Evolutionary conservation across 35 echinoderm and acorn worm species (phyloP), one percentile per base, ranked within the genome.

Genomic region (Patiria miniata): DNA sequence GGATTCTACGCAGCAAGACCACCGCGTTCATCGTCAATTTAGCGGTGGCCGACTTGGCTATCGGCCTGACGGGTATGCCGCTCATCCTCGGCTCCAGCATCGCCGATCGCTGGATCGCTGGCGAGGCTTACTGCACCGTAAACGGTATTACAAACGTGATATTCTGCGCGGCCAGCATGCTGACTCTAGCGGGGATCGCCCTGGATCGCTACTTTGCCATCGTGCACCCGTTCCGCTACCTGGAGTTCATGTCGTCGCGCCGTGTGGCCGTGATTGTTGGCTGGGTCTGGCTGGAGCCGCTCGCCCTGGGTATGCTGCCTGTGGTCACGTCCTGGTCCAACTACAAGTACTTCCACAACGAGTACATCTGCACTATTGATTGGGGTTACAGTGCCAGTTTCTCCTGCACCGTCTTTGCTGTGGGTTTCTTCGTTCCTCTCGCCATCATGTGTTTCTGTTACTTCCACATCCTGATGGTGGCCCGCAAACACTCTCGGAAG

Each of bases 151-250:
- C 78, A 7, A 77, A 32, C 15, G 36, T 79, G 7, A 58, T 61
- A 5, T 58, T 88, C 17, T 79, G 86, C 18, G 56, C 52, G 37
- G 77, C 38, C 34, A 80, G 86, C 34, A 88, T 88, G 77, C 12
- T 18, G 1, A 88, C 77, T 16, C 52, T 88, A 15, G 52, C 42
- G 19, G 29, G 39, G 7, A 81, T 88, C 39, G 77, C 86, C n/a
- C 21, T 79, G 1, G 86, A 88, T 33, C 78, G 86, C 7, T 88
- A 80, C 57, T 88, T 56, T 34, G 86, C 86, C 9, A 88, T 88
- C 10, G 77, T 78, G 19, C 54, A 65, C 21, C 65, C 61, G 12
- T 39, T 88, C 17, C 29, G 30, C 33, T 84, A 84, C 30, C 32
- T 59, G 30, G 30, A 51, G 53, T 21, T 60, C 19, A 80, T 80